Percentiles rank a stretch among this genome's conserved stretches.
Conservation (phyloP, 2,113 vertebrate genomes). For the Bucco capensis region DNA sequence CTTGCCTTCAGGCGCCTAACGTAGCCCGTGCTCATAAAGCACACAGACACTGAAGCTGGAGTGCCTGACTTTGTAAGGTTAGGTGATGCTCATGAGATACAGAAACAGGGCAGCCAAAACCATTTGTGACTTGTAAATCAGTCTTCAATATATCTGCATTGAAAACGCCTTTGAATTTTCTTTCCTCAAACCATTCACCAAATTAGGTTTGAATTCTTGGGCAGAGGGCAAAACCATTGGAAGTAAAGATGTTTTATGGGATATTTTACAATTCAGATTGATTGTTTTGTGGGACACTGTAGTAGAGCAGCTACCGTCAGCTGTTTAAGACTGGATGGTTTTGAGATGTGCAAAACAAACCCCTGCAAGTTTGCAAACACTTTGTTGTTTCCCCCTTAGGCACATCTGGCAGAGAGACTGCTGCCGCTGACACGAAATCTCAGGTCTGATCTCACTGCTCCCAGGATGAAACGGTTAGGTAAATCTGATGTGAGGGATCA, state of each 20-base stretch:
- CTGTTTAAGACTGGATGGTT: constrained; percentile 17
- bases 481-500: constrained; percentile 44
- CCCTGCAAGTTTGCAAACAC: constrained; percentile 37
- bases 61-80: background rate
- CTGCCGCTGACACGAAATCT: background rate
- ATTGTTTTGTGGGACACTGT: constrained; percentile 4
- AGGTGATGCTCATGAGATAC: background rate
- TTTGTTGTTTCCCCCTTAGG: constrained; percentile 55
- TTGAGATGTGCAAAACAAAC: constrained; percentile 40
- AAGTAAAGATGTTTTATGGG: background rate
- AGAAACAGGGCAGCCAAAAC: background rate
- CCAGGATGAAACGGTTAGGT: constrained; percentile 58
- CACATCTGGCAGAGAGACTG: constrained; percentile 25
- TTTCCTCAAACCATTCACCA: background rate
- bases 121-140: background rate
- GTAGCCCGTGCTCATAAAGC: background rate
- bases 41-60: background rate
- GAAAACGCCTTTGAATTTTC: background rate
- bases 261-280: constrained; percentile 37
- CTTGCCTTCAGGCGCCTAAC: background rate
- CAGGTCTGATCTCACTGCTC: constrained; percentile 41
- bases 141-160: background rate
- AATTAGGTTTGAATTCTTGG: constrained; percentile 5
- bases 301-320: constrained; percentile 36
- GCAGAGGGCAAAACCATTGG: background rate